Evolutionary conservation across 2,797 vertebrate genomes (phyloP).

Genomic region (Anguilla pacifica): DNA sequence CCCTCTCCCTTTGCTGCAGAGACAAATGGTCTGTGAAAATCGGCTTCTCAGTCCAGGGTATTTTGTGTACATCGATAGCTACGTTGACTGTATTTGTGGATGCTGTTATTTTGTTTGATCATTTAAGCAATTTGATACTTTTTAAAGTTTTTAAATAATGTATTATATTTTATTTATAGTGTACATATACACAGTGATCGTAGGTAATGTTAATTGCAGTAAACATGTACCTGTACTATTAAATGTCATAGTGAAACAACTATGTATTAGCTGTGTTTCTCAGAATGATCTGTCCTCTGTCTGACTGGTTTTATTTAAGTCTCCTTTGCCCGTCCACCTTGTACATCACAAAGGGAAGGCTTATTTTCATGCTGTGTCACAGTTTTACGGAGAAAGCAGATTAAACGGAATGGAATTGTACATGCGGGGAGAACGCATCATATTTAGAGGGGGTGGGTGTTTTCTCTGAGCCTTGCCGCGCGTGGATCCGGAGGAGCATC

Average conservation of each 20-base stretch:
- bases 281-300: not conserved
- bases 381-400: slow-evolving; percentile 13
- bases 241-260: slow-evolving; percentile 3
- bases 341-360: slow-evolving; percentile 29
- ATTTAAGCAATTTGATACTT: not conserved
- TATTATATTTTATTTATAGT: not conserved
- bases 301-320: not conserved
- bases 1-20: slow-evolving; percentile 53
- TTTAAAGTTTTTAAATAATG: slow-evolving; percentile 3
- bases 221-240: not conserved
- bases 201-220: not conserved
- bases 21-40: slow-evolving; percentile 27
- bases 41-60: slow-evolving; percentile 9
- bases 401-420: slow-evolving; percentile 34
- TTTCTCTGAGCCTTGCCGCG: slow-evolving; percentile 43
- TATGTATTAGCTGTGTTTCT: not conserved
- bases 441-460: slow-evolving; percentile 41
- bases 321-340: slow-evolving; percentile 7
- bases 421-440: slow-evolving; percentile 35
- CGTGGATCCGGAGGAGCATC: slow-evolving; percentile 49
- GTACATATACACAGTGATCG: not conserved
- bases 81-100: not conserved
- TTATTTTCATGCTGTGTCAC: slow-evolving; percentile 33
- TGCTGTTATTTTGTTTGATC: not conserved
- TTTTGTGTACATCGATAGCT: not conserved